Conservation (phyloP, 2,797 vertebrate genomes). For the Cacajao melanocephalus region DNA sequence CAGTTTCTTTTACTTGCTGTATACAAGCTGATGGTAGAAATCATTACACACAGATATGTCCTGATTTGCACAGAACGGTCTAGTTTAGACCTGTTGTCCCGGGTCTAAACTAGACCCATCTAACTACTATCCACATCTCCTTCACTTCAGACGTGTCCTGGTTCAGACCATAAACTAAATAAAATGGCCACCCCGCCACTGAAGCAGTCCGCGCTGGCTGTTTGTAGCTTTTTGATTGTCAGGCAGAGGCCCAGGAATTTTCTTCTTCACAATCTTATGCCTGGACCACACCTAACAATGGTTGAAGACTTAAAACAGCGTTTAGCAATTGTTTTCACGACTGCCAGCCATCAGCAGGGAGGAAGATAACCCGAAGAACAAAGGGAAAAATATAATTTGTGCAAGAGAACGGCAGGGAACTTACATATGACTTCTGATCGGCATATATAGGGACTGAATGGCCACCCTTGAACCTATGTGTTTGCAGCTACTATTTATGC, state of each 20-base stretch:
- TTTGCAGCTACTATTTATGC: neutral
- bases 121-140: too few relatives aligned
- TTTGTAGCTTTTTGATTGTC: neutral
- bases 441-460: rapidly evolving
- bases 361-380: neutral
- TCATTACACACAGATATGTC: neutral
- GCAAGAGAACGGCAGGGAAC: neutral
- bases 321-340: neutral
- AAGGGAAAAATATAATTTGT: too few relatives aligned
- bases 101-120: too few relatives aligned
- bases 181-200: neutral
- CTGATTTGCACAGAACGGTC: neutral
- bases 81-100: neutral
- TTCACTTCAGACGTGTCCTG: neutral
- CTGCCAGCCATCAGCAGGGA: neutral
- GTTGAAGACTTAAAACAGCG: neutral
- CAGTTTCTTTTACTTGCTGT: neutral
- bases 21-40: neutral
- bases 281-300: too few relatives aligned
- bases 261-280: neutral
- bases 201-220: neutral
- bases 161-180: neutral
- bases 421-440: rapidly evolving
- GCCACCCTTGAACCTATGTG: rapidly evolving
- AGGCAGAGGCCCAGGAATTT: neutral